Base-by-base conservation (phyloP, 2,888 invertebrate species). In the Eupithecia pulchellata region DNA sequence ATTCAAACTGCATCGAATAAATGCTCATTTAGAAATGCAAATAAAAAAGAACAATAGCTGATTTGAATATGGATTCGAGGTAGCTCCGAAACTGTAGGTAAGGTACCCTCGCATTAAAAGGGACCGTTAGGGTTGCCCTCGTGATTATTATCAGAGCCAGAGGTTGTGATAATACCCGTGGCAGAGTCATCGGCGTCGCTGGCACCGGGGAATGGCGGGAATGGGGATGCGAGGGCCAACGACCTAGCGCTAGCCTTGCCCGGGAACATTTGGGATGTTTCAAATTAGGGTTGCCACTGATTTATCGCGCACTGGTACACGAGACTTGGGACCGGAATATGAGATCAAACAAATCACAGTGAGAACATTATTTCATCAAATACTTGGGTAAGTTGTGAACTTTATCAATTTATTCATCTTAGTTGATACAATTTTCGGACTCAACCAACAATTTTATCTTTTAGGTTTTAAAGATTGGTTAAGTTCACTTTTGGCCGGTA, bases 131-230 rank as follows among this genome's bases (percentile, higher is more conserved):
- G 82, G 81, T 81, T 84, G 85, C 83, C 87, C 87, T 85, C 82
- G 86, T 82, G 87, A 87, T 89, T 86, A 89, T 86, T 84, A 89
- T 88, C 86, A 71, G 82, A 81, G 81, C 81, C 81, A 78, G 75
- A 78, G 77, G 79, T 78, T 78, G 80, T 80, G 88, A 86, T 87
- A 86, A 84, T 84, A 88, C 86, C 85, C 84, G 83, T 81, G 81
- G 82, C 81, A 78, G 80, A 79, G 83, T 57, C 67, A 65, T 61
- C 30, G 32, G 64, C 66, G 29, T 68, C 60, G 64, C 60, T 29
- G 57, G 57, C 58, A 66, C 68, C 63, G 47, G 74, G 74, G 82
- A 82, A 81, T 57, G 52, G 52, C n/a, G 20, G 61, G 61, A 34
- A 82, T 80, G 82, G 88, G 86, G 85, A 83, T 86, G 85, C 77